phyloP scores from a whole-genome alignment of 2,797 vertebrate genomes.

The Myiothlypis coronata region DNA sequence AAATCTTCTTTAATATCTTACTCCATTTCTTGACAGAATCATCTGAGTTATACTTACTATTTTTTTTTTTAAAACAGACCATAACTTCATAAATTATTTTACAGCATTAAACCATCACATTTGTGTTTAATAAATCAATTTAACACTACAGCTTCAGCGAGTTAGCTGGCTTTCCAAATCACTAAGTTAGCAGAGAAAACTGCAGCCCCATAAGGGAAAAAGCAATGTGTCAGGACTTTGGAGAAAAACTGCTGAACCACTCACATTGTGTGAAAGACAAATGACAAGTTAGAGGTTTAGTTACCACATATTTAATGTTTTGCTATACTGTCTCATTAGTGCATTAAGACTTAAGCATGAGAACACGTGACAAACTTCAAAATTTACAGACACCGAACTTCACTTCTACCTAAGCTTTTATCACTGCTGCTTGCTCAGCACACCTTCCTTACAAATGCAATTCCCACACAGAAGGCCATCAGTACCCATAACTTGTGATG shows the following conservation, averaged over 20 bases:
- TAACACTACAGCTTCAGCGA: background rate
- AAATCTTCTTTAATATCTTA: background rate
- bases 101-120: background rate
- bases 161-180: conserved; percentile 13
- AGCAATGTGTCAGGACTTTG: background rate
- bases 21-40: background rate
- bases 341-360: background rate
- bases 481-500: background rate
- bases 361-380: background rate
- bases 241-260: conserved; percentile 26
- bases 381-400: background rate
- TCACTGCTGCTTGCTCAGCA: background rate
- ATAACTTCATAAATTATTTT: background rate
- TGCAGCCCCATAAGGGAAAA: background rate
- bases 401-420: background rate
- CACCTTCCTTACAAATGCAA: background rate
- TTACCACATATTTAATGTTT: background rate
- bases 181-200: background rate
- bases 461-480: background rate
- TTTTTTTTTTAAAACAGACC: background rate
- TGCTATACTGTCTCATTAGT: background rate
- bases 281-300: background rate
- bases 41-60: background rate
- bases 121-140: conserved; percentile 48
- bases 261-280: background rate